Base-by-base conservation (phyloP, 2,797 vertebrate species). In the Novumbra hubbsi region DNA sequence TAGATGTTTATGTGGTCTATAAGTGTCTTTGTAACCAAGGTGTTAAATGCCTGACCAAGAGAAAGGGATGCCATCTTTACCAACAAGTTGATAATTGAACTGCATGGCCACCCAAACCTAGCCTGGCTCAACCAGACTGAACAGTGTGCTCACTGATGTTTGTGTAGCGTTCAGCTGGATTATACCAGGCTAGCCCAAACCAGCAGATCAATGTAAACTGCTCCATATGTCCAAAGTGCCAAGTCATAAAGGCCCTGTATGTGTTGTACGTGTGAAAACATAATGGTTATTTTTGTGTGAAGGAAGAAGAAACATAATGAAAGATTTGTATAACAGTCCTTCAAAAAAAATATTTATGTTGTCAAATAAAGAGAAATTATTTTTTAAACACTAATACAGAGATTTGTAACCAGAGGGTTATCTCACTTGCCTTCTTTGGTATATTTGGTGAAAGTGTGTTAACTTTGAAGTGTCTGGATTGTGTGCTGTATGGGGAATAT, bases 171-270 rank as follows among this genome's bases (percentile, higher is more conserved):
- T 60, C 55, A 1, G 21, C 19, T 5, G 21, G 55, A 11, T 60
- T 60, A 24, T 4, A 9, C 55, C 24, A 60, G 21, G 55, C 55
- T 32, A 11, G 16, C 63, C 63, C 63, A 79, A 91, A 93, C 92
- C 91, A 93, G 92, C 93, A 93, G 91, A 93, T 91, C 91, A 92
- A 91, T 94, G 91, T 91, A 92, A 93, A 89, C 82, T 83, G 85
- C 87, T 92, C 85, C 86, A 87, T 83, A 84, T 87, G 89, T 93
- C 90, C 90, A 89, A 92, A 93, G 93, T 95, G 93, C 94, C 94
- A 94, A 93, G 93, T 86, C 83, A 84, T 72, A 74, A 83, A 81
- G 88, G 88, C 88, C 78, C 89, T 14, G 82, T 88, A 65, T 74
- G 83, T 88, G 64, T 82, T 75, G 78, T 71, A 81, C 68, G 79